Evolutionary conservation across 2,113 vertebrate genomes (phyloP), one percentile per base, ranked within the genome.

Genomic region (Callipepla squamata): DNA sequence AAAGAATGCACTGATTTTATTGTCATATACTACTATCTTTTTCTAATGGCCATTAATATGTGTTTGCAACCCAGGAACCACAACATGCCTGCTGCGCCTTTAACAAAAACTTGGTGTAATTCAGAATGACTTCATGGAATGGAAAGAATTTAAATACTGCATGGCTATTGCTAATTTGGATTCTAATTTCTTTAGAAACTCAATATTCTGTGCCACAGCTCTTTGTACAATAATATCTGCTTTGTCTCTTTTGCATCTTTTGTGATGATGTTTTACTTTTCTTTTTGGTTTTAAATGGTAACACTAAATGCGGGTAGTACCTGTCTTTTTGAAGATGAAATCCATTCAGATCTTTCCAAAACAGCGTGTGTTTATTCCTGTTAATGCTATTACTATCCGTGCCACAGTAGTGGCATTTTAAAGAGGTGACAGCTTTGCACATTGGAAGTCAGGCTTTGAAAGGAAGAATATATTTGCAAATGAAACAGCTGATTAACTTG

Each of bases 151-250:
- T 91, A 74, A 95, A 94, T 84, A 82, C 63, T 50, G 36, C 11
- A 7, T 62, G 38, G 45, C 28, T 87, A 67, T 92, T 42, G 76
- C 38, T 93, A 92, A 91, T 94, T 93, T 68, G 74, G 32, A 93
- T 96, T 91, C 74, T 93, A 91, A 93, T 96, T 95, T 91, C 65
- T 80, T 34, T 85, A 87, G 72, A 75, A 94, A 89, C 18, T 87
- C 89, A 90, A 89, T 84, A 90, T 91, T 94, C 89, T 67, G 10
- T 90, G 82, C 36, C 51, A 53, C 32, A 83, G 63, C 77, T 79
- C 88, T 94, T 74, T 74, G 8, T 59, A 72, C 21, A 61, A 23
- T 79, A 80, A 88, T 92, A 45, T 90, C 48, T 89, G n/a, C 68
- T 94, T 92, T 82, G 26, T 65, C 57, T 92, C 63, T 84, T 92